Conservation (phyloP, 1,140 invertebrate species). For the Drosophila santomea region DNA sequence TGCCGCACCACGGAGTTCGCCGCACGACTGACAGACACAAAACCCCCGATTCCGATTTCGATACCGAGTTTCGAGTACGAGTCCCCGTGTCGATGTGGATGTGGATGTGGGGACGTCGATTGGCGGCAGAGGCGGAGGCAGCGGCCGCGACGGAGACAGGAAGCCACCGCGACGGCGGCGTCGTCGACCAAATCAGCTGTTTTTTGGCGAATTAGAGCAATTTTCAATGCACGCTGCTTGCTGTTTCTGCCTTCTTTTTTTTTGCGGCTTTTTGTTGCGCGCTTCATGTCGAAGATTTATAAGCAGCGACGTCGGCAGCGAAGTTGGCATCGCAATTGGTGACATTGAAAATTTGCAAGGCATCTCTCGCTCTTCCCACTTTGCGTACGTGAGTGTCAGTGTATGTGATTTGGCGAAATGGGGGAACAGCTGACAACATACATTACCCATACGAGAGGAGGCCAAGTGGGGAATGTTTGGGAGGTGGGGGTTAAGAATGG, state of each 20-base stretch:
- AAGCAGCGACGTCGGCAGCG: constrained; percentile 64
- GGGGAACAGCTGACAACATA: constrained; percentile 52
- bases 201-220: constrained; percentile 82
- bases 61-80: constrained; percentile 38
- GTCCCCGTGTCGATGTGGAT: constrained; percentile 31
- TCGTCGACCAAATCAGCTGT: constrained; percentile 72
- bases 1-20: constrained; percentile 75
- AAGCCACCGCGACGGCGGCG: constrained; percentile 36
- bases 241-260: constrained; percentile 12
- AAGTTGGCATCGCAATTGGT: constrained; percentile 77
- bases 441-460: constrained; percentile 42
- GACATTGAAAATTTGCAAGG: constrained; percentile 82
- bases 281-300: constrained; percentile 75
- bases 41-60: constrained; percentile 51
- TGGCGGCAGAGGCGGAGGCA: constrained; percentile 29
- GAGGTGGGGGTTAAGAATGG: constrained; percentile 46
- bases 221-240: constrained; percentile 72
- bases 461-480: not conserved
- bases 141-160: constrained; percentile 35
- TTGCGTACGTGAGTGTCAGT: constrained; percentile 16
- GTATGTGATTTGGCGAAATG: constrained; percentile 2
- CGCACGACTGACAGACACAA: constrained; percentile 68
- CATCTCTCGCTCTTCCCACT: constrained; percentile 37
- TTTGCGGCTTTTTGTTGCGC: constrained; percentile 17
- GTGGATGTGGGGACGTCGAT: constrained; percentile 57